Evolutionary conservation across 2,797 vertebrate genomes (phyloP).

Genomic region (Bufotes viridis): DNA sequence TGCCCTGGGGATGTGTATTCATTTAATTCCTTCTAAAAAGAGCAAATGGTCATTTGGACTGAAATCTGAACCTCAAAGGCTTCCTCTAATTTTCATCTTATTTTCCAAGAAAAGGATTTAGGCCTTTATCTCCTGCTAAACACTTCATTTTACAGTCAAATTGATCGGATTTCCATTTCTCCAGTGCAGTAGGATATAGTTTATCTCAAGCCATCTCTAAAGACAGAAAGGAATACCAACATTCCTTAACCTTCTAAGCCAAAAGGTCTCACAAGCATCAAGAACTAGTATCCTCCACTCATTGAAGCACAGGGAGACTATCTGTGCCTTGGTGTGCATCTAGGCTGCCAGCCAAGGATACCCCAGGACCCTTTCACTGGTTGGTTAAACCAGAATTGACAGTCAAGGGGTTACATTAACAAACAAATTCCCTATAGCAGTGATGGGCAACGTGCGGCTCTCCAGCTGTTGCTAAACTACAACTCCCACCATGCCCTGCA

Average conservation of each 20-base stretch:
- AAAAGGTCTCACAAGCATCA: neutral
- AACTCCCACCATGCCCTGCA: too few species aligned
- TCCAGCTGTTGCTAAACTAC: too few species aligned
- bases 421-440: too few species aligned
- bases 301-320: neutral
- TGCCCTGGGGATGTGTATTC: constrained; percentile 18
- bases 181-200: neutral
- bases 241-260: neutral
- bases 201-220: neutral
- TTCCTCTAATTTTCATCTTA: constrained; percentile 14
- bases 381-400: too few species aligned
- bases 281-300: neutral
- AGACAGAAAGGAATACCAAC: neutral
- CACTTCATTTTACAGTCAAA: neutral
- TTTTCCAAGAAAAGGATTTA: constrained; percentile 6
- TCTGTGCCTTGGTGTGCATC: too few species aligned
- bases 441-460: too few species aligned
- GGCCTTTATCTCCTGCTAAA: neutral
- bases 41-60: constrained; percentile 26
- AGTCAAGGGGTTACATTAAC: too few species aligned
- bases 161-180: too few species aligned
- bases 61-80: constrained; percentile 35
- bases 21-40: constrained; percentile 15
- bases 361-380: too few species aligned
- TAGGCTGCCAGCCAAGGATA: too few species aligned